Conservation (phyloP, 2,888 invertebrate species). For the Odontomyia ornata region DNA sequence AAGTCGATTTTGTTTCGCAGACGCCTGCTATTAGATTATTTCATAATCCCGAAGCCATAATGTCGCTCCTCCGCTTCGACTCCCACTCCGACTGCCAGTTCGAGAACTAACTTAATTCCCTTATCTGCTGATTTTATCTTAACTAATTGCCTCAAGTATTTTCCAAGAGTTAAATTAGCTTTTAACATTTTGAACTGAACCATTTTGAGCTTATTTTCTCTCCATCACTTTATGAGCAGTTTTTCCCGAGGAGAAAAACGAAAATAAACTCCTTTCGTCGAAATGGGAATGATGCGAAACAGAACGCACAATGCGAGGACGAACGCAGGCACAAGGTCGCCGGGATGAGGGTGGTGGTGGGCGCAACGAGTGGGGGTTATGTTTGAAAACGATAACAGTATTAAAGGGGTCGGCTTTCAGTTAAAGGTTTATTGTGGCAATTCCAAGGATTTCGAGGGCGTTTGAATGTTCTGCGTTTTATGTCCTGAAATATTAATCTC, state of each 20-base stretch:
- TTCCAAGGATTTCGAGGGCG: too few relatives aligned
- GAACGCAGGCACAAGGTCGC: neutral
- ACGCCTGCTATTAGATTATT: conserved; percentile 32
- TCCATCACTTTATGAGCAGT: neutral
- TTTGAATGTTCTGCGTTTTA: too few relatives aligned
- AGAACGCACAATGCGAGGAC: neutral
- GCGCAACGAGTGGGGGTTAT: too few relatives aligned
- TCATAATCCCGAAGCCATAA: conserved; percentile 39
- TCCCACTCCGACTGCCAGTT: too few relatives aligned
- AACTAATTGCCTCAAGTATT: conserved; percentile 45
- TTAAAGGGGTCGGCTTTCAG: too few relatives aligned
- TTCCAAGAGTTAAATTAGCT: conserved; percentile 46
- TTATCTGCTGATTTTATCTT: conserved; percentile 43
- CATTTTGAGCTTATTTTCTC: conserved; percentile 38
- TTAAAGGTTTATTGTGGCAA: too few relatives aligned
- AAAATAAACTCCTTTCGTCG: neutral
- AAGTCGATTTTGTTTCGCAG: conserved; percentile 18
- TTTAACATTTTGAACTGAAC: conserved; percentile 40
- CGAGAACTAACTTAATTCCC: conserved; percentile 39
- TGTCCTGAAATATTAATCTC: too few relatives aligned
- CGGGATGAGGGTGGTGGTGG: neutral
- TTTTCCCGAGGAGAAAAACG: neutral
- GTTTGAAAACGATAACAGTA: too few relatives aligned
- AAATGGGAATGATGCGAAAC: neutral
- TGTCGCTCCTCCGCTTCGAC: conserved; percentile 18